Base-by-base conservation (phyloP, 2,888 invertebrate genomes). In the Odontomyia ornata region DNA sequence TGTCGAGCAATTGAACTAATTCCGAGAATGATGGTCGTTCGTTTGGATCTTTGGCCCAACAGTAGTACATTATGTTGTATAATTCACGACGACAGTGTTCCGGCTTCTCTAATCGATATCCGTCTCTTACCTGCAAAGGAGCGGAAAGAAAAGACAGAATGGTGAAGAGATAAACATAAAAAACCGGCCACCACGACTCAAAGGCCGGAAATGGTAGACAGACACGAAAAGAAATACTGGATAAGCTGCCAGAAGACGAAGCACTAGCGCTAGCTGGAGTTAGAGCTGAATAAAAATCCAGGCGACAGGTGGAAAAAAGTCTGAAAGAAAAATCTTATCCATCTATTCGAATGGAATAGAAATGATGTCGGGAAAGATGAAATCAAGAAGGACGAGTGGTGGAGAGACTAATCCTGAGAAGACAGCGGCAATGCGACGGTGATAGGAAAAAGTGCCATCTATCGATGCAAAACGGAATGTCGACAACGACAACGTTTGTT, bases 31-130 rank as follows among this genome's bases (percentile, higher is more conserved):
- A 90, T 0, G 97, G 97, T 77, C 98, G 87, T 79, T 93, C 90
- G n/a, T 91, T 90, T 0, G 95, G 91, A 82, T 95, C 93, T 15
- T 93, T 92, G 80, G 95, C 94, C 98, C 98, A 98, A 85, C 97
- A 98, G 85, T 96, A 96, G 85, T 93, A 96, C 97, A 97, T 97
- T 75, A 97, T 94, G 83, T 96, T 95, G 87, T 96, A 97, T 0
- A 97, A 89, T 84, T 97, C 96, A 5, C 97, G 89, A 67, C 96
- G 92, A 85, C 97, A 97, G 83, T 98, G 97, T 82, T 95, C 96
- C 0, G 98, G 97, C 83, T 97, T 96, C 82, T 96, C 96, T 79
- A 98, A 88, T 27, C 97, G 90, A 84, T 95, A 94, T 0, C 97
- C 97, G 81, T 95, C 95, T 69, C 95, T 92, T 0, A 94, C 93